Evolutionary conservation across 2,888 invertebrate species (phyloP).

Genomic region (Pyralis farinalis): DNA sequence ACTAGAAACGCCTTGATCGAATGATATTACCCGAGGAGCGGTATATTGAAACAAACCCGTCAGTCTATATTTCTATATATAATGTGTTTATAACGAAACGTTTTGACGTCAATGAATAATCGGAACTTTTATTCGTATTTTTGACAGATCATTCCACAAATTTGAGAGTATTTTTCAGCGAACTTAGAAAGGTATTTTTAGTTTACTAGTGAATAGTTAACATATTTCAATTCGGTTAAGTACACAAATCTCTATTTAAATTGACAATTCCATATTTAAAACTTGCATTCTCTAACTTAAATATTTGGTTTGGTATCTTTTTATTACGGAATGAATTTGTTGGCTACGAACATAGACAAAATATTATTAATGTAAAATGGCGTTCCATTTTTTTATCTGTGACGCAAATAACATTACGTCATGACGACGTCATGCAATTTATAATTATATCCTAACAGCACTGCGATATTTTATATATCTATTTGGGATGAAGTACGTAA

Average conservation of each 20-base stretch:
- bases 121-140: constrained; percentile 37
- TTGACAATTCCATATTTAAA: too few relatives aligned
- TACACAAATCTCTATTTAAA: too few relatives aligned
- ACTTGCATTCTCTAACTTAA: too few relatives aligned
- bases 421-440: constrained; percentile 2
- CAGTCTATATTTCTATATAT: constrained; percentile 26
- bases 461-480: too few relatives aligned
- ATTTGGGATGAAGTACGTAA: too few relatives aligned
- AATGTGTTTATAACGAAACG: constrained; percentile 31
- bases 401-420: constrained; percentile 9
- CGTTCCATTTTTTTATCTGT: constrained; percentile 6
- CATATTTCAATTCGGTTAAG: too few relatives aligned
- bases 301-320: too few relatives aligned
- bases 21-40: constrained; percentile 12
- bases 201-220: too few relatives aligned
- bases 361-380: not conserved
- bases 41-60: constrained; percentile 7
- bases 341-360: too few relatives aligned
- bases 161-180: constrained; percentile 25
- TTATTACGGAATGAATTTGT: too few relatives aligned
- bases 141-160: too few relatives aligned
- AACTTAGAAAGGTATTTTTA: constrained; percentile 38
- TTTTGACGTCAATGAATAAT: constrained; percentile 46
- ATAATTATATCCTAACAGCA: not conserved
- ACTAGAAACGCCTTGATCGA: constrained; percentile 1